Evolutionary conservation across 2,797 vertebrate species (phyloP), one percentile per base, ranked within the genome.

Genomic region (Lithobates sylvaticus): DNA sequence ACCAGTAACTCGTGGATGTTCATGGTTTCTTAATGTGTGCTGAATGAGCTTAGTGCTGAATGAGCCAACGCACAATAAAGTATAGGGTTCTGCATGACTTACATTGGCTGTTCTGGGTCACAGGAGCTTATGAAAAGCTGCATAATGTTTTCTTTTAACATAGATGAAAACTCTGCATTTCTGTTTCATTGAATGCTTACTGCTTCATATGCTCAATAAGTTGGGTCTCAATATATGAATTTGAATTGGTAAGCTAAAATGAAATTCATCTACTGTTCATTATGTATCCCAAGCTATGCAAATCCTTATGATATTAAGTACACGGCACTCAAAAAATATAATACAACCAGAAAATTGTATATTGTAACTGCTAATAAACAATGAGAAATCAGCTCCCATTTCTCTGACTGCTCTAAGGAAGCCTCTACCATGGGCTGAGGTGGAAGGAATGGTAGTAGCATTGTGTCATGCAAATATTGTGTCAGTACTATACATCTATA

Each of bases 21-120:
- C 61, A 42, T 79, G 64, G 67, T 29, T 79, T 79, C 65, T 42
- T 69, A 29, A 68, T 50, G 39, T 16, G 15, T 15, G n/a, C 65
- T 69, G 64, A 79, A 42, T 64, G 34, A 65, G 15, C 54, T 16
- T 34, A 78, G 23, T 27, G 75, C 54, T 36, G 75, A 65, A 69
- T 69, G 64, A 68, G 64, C 39, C 76, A 5, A 15, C 3, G 23
- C 21, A 26, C 65, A 79, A 69, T 79, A 39, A 26, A 12, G 10
- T 32, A 2, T 26, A 32, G 50, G 34, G 78, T 71, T 81, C 78
- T 71, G 78, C 78, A 54, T 80, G 67, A 72, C 67, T 71, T 71
- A 71, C 47, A 58, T 58, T 54, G 23, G 44, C 69, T 71, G 42
- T 72, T 81, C 67, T 81, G 44, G 78, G 65, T 68, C 78, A 80